A percentile compares a stretch with the other conserved stretches of the same genome.
These are phyloP conservation scores for Pelagia noctiluca DNA, from an alignment of 30 jellyfish, hydroid and myxozoan species.

Conservation along the genomic window DNA sequence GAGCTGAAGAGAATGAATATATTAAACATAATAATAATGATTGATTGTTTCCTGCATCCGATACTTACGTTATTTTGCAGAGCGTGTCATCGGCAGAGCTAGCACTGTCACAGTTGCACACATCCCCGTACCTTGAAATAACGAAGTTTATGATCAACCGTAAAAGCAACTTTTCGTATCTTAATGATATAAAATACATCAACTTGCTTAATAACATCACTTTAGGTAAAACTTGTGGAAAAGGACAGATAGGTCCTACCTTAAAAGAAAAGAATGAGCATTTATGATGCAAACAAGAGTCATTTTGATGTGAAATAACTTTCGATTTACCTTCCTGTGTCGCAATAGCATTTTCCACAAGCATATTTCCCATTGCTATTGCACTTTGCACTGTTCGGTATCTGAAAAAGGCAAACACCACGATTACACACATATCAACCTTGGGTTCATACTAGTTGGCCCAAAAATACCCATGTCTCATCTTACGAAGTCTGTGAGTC, in stretches of 20 bases:
- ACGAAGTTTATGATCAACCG: not conserved
- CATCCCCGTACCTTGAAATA: constrained; percentile 61
- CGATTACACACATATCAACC: too few species aligned
- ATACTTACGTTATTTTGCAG: constrained; percentile 69
- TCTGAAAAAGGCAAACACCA: constrained; percentile 3
- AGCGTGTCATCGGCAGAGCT: constrained; percentile 57
- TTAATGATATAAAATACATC: too few species aligned
- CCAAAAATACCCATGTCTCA: too few species aligned
- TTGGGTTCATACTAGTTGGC: too few species aligned
- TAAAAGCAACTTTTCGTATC: not conserved
- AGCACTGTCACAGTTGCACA: constrained; percentile 65
- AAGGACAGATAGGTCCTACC: constrained; percentile 8
- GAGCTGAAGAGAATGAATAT: too few species aligned
- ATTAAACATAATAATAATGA: not conserved
- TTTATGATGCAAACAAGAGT: not conserved
- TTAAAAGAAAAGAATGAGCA: constrained; percentile 1
- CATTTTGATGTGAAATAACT: not conserved
- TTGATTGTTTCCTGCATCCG: not conserved
- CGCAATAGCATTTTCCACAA: constrained; percentile 86
- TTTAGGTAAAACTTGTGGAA: too few species aligned
- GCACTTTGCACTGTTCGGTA: constrained; percentile 67
- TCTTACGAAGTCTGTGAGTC: too few species aligned
- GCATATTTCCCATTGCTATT: constrained; percentile 63
- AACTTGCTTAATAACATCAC: too few species aligned
- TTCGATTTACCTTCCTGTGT: constrained; percentile 63